Conservation (phyloP, 2,797 vertebrate genomes). For the Rhinatrema bivittatum region DNA sequence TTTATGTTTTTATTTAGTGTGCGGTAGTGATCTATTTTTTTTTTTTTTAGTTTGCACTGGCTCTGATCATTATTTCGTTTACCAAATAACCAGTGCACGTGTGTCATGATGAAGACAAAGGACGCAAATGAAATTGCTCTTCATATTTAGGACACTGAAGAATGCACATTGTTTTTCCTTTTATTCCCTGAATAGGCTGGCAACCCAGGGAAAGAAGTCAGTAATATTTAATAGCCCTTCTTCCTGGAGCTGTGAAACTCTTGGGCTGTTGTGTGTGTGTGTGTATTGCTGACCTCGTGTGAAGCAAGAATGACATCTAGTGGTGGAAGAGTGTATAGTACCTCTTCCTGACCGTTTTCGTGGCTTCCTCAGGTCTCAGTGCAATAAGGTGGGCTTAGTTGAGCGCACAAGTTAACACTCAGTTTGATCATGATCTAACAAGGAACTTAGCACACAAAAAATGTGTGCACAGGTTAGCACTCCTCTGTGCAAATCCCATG, state of each 20-base stretch:
- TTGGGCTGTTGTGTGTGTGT: too few species aligned
- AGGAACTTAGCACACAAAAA: too few species aligned
- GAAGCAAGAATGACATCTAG: accelerated
- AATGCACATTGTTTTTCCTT: too few species aligned
- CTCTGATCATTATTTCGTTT: accelerated
- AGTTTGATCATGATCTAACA: too few species aligned
- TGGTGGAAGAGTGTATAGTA: background rate
- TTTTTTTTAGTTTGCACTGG: background rate
- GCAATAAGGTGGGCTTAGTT: too few species aligned
- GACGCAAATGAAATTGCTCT: background rate
- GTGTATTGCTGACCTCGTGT: too few species aligned
- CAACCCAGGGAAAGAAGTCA: accelerated
- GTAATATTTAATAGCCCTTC: accelerated
- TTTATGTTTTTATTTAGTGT: slow-evolving; percentile 44
- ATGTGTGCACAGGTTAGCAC: too few species aligned
- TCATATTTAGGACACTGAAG: background rate
- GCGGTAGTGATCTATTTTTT: background rate
- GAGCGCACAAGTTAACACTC: too few species aligned
- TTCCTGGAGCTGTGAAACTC: too few species aligned
- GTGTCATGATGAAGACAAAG: accelerated
- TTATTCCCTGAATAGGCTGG: background rate
- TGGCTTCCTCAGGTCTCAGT: too few species aligned
- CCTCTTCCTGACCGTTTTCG: too few species aligned
- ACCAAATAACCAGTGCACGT: background rate
- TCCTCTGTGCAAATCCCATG: too few species aligned